A percentile compares a stretch with the other conserved stretches of the same genome.
phyloP scores from a whole-genome alignment of 2,113 vertebrate genomes.

The Toxotes jaculatrix region DNA sequence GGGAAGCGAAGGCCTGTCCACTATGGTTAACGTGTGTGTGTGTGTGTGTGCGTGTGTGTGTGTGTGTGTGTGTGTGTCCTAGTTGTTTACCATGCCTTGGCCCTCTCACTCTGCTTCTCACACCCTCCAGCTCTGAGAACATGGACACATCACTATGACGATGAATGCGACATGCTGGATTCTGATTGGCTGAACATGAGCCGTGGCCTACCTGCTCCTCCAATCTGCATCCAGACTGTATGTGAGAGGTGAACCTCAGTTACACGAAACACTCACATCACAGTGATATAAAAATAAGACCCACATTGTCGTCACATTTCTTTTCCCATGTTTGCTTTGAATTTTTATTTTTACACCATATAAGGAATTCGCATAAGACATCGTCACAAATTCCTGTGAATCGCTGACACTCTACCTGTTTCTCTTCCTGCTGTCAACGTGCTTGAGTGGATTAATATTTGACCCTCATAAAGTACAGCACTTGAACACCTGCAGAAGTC shows the following conservation, averaged over 20 bases:
- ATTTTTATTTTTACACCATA: conserved; percentile 35
- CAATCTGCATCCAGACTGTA: conserved; percentile 41
- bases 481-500: not conserved
- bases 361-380: conserved; percentile 28
- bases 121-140: conserved; percentile 59
- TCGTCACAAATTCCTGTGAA: conserved; percentile 27
- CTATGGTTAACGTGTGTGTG: conserved; percentile 72
- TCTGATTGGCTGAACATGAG: conserved; percentile 56
- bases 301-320: conserved; percentile 9
- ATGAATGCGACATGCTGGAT: conserved; percentile 28
- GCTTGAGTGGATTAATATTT: not conserved
- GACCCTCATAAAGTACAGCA: not conserved
- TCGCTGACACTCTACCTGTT: not conserved
- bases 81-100: conserved; percentile 66
- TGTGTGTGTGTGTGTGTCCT: conserved; percentile 62
- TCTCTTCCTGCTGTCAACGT: not conserved
- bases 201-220: conserved; percentile 17
- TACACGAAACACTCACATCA: conserved; percentile 24
- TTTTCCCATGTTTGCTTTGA: not conserved
- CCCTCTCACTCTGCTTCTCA: conserved; percentile 59
- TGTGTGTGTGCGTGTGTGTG: conserved; percentile 56
- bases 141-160: conserved; percentile 27
- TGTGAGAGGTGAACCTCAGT: conserved; percentile 23
- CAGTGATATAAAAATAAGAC: conserved; percentile 48
- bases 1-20: conserved; percentile 81